Base-by-base conservation (phyloP, 2,888 invertebrate species). In the Noctua janthina region DNA sequence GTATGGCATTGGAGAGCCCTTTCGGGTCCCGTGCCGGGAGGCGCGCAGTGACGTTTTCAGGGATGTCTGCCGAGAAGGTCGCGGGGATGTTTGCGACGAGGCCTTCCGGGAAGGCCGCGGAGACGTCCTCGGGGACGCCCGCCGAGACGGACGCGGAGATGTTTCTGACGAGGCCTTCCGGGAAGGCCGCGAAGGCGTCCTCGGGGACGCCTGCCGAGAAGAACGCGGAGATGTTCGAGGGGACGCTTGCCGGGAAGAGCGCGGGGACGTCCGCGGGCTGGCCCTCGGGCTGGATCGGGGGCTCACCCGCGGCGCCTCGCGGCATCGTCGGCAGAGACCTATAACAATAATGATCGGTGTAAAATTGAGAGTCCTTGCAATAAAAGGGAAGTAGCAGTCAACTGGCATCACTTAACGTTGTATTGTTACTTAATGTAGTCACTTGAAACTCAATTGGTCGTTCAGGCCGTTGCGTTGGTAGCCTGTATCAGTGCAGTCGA, bases 281-380 rank as follows among this genome's bases (percentile, higher is more conserved):
- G 35, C 84, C 84, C 78, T 51, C 54, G 78, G 67, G 56, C 72
- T 79, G 71, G 64, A 43, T 17, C 68, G 81, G 23, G 76, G 78
- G 78, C 83, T 86, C 51, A 54, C 46, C 64, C 83, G 78, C 56
- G 74, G 59, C 8, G 78, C 59, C 62, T 64, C 75, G 39, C 59
- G 79, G 46, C 68, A 75, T 54, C 75, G 54, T 35, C 56, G 75
- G 66, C 84, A 85, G 39, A 85, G 62, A 87, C 87, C 84, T 85
- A 83, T 76, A 85, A 85, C 87, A 85, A 85, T 79, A 87, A 85
- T 73, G 35, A 54, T 62, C n/a, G n/a, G 66, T 82, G 62, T 85
- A 70, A 76, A 66, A 74, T 73, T 49, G 20, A 35, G 62, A 62
- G 59, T 68, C 17, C 17, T 54, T 54, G 43, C 46, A 56, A 20